Evolutionary conservation across 2,113 vertebrate species (phyloP).

Genomic region (Pangasianodon gigas): DNA sequence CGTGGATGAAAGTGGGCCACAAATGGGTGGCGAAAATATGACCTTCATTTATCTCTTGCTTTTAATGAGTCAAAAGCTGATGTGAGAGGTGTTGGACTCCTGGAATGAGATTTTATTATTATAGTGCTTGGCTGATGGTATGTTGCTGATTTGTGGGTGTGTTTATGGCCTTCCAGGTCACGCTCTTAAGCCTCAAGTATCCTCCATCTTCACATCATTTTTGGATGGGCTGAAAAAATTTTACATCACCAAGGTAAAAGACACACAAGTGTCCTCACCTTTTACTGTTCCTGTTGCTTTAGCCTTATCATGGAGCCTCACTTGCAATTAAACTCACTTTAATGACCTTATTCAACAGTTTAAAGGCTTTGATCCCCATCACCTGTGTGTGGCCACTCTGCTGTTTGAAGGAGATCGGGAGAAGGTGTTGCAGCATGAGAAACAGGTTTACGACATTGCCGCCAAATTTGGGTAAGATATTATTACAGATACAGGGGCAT

Average conservation of each 20-base stretch:
- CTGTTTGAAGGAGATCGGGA: constrained; percentile 95
- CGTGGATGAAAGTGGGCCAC: constrained; percentile 50
- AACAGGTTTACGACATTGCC: constrained; percentile 98
- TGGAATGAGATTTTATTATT: constrained; percentile 23
- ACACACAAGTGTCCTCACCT: not conserved
- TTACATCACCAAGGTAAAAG: constrained; percentile 96
- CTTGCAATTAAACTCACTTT: not conserved
- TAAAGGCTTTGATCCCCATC: constrained; percentile 94
- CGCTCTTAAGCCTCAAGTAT: constrained; percentile 98
- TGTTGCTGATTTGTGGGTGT: constrained; percentile 30
- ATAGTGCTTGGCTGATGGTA: constrained; percentile 15
- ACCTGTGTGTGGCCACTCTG: constrained; percentile 91
- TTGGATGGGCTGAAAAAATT: constrained; percentile 97
- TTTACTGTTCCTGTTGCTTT: constrained; percentile 1
- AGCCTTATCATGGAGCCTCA: not conserved
- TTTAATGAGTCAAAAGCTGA: constrained; percentile 40
- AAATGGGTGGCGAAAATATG: constrained; percentile 36
- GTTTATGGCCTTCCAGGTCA: constrained; percentile 79
- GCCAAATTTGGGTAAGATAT: constrained; percentile 92
- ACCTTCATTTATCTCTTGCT: constrained; percentile 46
- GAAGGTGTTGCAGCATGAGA: constrained; percentile 96
- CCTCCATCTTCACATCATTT: constrained; percentile 98
- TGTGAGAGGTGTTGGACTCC: constrained; percentile 21
- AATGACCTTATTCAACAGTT: constrained; percentile 75
- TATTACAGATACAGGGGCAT: not conserved